Evolutionary conservation across 1,140 invertebrate species (phyloP).

Genomic region (Araneus ventricosus): DNA sequence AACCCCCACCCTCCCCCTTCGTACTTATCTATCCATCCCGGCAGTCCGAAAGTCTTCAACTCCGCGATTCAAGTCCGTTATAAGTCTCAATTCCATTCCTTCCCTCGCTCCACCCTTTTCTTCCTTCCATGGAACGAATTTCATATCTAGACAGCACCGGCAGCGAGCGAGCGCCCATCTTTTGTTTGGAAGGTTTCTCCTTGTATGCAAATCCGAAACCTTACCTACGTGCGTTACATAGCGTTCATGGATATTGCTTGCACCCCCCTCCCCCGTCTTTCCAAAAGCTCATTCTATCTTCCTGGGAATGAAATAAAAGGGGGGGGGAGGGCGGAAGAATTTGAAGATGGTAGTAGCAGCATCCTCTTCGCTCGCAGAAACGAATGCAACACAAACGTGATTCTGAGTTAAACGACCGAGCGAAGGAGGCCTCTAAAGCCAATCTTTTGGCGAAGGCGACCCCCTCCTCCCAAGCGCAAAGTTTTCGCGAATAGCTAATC

Average conservation of each 20-base stretch:
- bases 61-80: constrained; percentile 64
- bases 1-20: constrained; percentile 15
- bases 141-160: constrained; percentile 58
- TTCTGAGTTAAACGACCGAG: constrained; percentile 52
- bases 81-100: constrained; percentile 65
- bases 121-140: constrained; percentile 45
- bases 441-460: constrained; percentile 43
- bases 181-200: constrained; percentile 42
- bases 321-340: constrained; percentile 4
- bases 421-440: constrained; percentile 41
- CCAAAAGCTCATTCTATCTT: neutral
- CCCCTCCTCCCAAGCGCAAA: neutral
- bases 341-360: constrained; percentile 43
- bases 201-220: constrained; percentile 68
- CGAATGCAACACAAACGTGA: constrained; percentile 65
- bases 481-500: constrained; percentile 67
- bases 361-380: neutral
- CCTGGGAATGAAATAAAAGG: neutral
- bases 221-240: constrained; percentile 72
- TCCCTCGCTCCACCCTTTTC: neutral
- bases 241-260: constrained; percentile 71
- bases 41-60: constrained; percentile 44
- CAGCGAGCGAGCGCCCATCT: constrained; percentile 3
- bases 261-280: too few relatives aligned
- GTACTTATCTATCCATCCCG: constrained; percentile 34